Percentiles rank a stretch among this genome's conserved stretches.
These are phyloP conservation scores for Augochlorella aurata DNA, from an alignment of 2,888 invertebrate genomes.

Conservation along the genomic window DNA sequence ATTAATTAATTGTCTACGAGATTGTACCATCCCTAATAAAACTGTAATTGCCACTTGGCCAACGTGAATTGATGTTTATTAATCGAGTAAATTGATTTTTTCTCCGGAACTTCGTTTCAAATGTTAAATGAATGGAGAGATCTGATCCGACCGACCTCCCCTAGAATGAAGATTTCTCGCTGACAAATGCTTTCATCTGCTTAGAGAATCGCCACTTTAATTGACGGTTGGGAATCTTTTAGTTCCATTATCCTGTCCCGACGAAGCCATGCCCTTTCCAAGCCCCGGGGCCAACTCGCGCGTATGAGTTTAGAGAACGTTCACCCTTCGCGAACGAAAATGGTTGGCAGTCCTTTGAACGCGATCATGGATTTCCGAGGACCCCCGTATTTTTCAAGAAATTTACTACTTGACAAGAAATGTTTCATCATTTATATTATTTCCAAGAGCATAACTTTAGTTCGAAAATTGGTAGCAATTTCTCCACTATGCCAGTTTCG, in stretches of 20 bases:
- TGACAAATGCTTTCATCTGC: conserved; percentile 37
- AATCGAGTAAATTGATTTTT: not conserved
- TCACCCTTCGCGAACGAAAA: conserved; percentile 51
- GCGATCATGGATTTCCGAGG: conserved; percentile 17
- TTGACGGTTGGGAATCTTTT: conserved; percentile 25
- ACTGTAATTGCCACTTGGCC: not conserved
- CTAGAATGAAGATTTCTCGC: conserved; percentile 44
- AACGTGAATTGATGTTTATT: not conserved
- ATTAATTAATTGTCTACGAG: not conserved
- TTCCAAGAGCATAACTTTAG: too few species aligned
- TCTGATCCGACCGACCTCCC: not conserved
- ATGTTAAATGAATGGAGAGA: not conserved
- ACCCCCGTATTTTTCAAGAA: not conserved
- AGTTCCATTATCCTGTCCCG: conserved; percentile 4
- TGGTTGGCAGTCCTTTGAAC: conserved; percentile 20
- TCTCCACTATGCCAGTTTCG: too few species aligned
- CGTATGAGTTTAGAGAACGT: conserved; percentile 52
- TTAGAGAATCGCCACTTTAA: conserved; percentile 47
- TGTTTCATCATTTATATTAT: too few species aligned
- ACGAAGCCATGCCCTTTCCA: conserved; percentile 33
- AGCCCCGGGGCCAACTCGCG: conserved; percentile 43
- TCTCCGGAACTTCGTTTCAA: not conserved
- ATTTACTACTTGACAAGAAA: conserved; percentile 2
- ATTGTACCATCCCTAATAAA: not conserved
- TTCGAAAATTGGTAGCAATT: too few species aligned